Evolutionary conservation across 2,797 vertebrate species (phyloP), one percentile per base, ranked within the genome.

Genomic region (Rhincodon typus): DNA sequence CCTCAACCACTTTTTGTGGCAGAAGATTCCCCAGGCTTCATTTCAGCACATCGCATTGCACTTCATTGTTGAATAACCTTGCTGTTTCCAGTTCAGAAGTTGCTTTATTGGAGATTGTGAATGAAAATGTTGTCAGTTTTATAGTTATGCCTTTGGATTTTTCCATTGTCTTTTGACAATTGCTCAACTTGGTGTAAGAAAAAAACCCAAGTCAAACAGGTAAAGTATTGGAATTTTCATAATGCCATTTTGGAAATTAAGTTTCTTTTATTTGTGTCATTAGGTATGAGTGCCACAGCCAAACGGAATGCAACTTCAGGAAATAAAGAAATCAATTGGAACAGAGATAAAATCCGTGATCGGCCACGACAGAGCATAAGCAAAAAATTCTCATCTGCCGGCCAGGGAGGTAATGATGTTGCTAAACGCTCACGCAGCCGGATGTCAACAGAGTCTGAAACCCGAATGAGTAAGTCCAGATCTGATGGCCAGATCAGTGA

Each of bases 381-480:
- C 96, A 99, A 99, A 97, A 99, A 99, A 97, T 97, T 98, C 72
- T 98, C 97, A 1, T 95, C 96, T 57, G 67, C 95, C 0, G 97
- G 97, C 0, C 97, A 97, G 96, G 96, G 97, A 0, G 72, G 96
- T 70, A 95, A 96, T 38, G 95, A 94, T 0, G 97, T 97, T 0
- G 95, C 98, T 4, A 99, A 99, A n/a, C 98, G 99, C 50, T 98
- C 98, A 69, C 98, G 98, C 21, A 97, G 97, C 95, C 98, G 98
- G 96, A 90, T 97, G 79, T 97, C 97, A 0, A n/a, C 97, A 0
- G 98, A 99, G 4, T 97, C 98, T 0, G 98, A 99, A 0, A 95
- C 98, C 95, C 99, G 98, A 0, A 99, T 99, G 98, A 99, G 98
- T 98, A 99, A 99, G 97, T 99, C 98, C 6, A 99, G 99, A 79